Percentiles rank a stretch among this genome's conserved stretches.
Evolutionary conservation across 2,797 vertebrate species (phyloP).

Genomic region (Enteromius trimaculatus): DNA sequence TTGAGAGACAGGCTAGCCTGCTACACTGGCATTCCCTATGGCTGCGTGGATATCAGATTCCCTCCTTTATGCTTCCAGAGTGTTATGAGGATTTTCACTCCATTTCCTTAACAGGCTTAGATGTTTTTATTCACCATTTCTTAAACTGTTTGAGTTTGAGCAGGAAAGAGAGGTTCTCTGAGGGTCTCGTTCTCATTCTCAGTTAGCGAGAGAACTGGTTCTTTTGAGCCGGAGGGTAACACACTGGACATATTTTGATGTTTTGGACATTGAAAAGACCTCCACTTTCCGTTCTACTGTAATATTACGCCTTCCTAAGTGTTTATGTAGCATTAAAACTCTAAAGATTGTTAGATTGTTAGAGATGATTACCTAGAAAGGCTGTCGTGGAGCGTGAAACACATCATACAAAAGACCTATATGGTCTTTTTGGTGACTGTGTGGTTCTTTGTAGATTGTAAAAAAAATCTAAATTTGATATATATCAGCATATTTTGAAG

Average conservation of each 20-base stretch:
- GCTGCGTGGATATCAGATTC: constrained; percentile 66
- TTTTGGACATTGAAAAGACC: constrained; percentile 66
- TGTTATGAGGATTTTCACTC: constrained; percentile 68
- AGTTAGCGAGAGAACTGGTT: constrained; percentile 64
- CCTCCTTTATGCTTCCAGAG: constrained; percentile 49
- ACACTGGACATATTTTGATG: constrained; percentile 66
- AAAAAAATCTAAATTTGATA: not conserved
- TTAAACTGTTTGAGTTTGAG: constrained; percentile 72
- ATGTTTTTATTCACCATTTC: constrained; percentile 72
- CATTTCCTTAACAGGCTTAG: constrained; percentile 67
- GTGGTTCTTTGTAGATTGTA: not conserved
- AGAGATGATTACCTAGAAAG: not conserved
- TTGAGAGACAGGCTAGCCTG: constrained; percentile 48
- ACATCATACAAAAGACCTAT: constrained; percentile 10
- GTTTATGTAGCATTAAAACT: constrained; percentile 22
- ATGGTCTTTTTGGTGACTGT: not conserved
- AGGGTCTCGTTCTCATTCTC: constrained; percentile 63
- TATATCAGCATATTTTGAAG: not conserved
- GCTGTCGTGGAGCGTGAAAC: not conserved
- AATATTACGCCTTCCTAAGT: constrained; percentile 32
- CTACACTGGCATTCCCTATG: constrained; percentile 56
- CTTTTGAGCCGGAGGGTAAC: constrained; percentile 24
- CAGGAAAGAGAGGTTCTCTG: constrained; percentile 67
- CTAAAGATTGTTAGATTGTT: constrained; percentile 19
- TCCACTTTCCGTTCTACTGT: constrained; percentile 2